Evolutionary conservation across 2,888 invertebrate species (phyloP).

Genomic region (Drosophila buzzatii): DNA sequence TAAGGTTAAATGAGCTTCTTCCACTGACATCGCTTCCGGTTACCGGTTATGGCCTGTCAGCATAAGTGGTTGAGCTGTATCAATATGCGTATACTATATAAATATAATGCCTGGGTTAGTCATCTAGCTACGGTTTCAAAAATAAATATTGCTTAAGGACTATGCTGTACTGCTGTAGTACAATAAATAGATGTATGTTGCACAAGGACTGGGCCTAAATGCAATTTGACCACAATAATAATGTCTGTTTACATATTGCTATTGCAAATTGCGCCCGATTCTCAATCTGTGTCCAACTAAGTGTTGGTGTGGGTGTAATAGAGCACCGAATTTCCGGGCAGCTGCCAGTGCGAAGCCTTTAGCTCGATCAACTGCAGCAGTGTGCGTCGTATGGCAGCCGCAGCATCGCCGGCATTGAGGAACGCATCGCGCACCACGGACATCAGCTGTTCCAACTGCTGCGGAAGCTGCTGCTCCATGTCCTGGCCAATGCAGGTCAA

Average conservation of each 20-base stretch:
- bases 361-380: conserved; percentile 95
- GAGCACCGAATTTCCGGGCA: conserved; percentile 94
- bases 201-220: conserved; percentile 71
- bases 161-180: conserved; percentile 49
- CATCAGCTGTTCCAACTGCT: conserved; percentile 92
- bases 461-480: conserved; percentile 92
- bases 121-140: conserved; percentile 59
- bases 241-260: conserved; percentile 67
- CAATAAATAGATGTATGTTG: conserved; percentile 63
- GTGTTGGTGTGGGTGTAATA: conserved; percentile 88
- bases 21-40: conserved; percentile 4
- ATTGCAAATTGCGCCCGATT: conserved; percentile 50
- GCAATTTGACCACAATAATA: conserved; percentile 75
- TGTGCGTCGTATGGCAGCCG: conserved; percentile 92
- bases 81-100: conserved; percentile 26
- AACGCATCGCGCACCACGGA: conserved; percentile 94
- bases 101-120: conserved; percentile 63
- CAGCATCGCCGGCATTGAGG: conserved; percentile 90
- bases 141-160: conserved; percentile 73
- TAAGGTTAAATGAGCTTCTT: conserved; percentile 25
- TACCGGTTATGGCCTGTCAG: not conserved
- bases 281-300: conserved; percentile 30
- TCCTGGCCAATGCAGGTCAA: conserved; percentile 95
- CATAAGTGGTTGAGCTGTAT: conserved; percentile 23
- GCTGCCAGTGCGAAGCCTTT: conserved; percentile 95